phyloP scores from a whole-genome alignment of 2,797 vertebrate species.

The Poliocrania exsul region DNA sequence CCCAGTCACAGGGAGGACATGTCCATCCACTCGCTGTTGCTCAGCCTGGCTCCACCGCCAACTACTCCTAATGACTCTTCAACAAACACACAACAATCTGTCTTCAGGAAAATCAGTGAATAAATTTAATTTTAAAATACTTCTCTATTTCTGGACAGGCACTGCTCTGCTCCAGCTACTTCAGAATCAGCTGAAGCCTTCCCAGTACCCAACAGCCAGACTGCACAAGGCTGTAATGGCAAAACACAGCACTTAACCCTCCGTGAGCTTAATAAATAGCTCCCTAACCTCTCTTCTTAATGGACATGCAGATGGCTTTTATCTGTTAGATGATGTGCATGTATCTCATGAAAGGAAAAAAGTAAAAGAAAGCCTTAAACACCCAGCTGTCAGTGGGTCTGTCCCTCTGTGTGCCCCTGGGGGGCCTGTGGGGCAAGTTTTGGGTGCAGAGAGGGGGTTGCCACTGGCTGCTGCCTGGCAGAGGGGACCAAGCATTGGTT shows the following conservation, averaged over 20 bases:
- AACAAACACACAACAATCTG: slow-evolving; percentile 36
- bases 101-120: slow-evolving; percentile 19
- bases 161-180: slow-evolving; percentile 8
- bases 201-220: background rate
- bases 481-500: rapidly evolving
- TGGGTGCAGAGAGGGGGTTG: background rate
- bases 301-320: background rate
- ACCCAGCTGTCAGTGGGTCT: rapidly evolving
- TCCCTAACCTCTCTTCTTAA: background rate
- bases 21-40: background rate
- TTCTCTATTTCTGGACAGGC: slow-evolving; percentile 41
- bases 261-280: background rate
- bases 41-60: background rate
- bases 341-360: rapidly evolving
- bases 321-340: rapidly evolving
- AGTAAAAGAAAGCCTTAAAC: background rate
- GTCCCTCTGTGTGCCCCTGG: no score
- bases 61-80: slow-evolving; percentile 5
- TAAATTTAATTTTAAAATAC: slow-evolving; percentile 53
- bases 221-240: background rate
- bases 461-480: rapidly evolving
- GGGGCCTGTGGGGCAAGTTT: rapidly evolving
- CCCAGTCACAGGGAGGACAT: background rate
- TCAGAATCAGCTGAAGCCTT: slow-evolving; percentile 15
- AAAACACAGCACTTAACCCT: background rate